Evolutionary conservation across 1,140 invertebrate species (phyloP), one percentile per base, ranked within the genome.

Genomic region (Ceratina japonica): DNA sequence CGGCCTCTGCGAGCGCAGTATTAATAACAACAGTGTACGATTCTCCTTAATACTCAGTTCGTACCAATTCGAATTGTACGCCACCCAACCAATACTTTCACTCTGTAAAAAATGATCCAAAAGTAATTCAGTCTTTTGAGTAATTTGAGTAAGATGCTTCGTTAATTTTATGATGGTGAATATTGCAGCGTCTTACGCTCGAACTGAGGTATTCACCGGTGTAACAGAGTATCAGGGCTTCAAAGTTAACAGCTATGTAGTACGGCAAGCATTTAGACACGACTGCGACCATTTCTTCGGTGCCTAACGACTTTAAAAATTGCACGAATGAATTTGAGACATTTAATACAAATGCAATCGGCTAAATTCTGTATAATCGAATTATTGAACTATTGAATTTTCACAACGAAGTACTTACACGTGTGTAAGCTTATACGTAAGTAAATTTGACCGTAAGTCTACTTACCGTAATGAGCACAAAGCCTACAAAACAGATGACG

Each of bases 191-290:
- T 22, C 65, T 80, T 69, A 84, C 76, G 37, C 75, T 78, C 4
- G 71, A 69, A 24, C 27, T 81, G 3, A 84, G 49, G 69, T 84
- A 85, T 72, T 85, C 82, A n/a, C 82, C 83, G 3, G 82, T 79
- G 16, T 75, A 85, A 37, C 82, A 84, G 66, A 85, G 75, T 62
- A 75, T 81, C 62, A 84, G 77, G 8, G 83, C 82, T 44, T 81
- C 82, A 10, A 83, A 74, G 69, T 82, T 82, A 12, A 81, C 24
- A 65, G 68, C 44, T 13, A 64, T 20, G 2, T 64, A 83, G 31
- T 73, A 83, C 12, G 81, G 65, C 20, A 78, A 18, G 10, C 51
- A 73, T 31, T 78, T 78, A 4, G 69, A 0, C 64, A 83, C 49
- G 16, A 61, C 15, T 44, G 49, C 58, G 13, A 31, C 1, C 7